These are phyloP conservation scores for Brachionus plicatilis DNA, from an alignment of 1,140 invertebrate genomes.

Conservation along the genomic window DNA sequence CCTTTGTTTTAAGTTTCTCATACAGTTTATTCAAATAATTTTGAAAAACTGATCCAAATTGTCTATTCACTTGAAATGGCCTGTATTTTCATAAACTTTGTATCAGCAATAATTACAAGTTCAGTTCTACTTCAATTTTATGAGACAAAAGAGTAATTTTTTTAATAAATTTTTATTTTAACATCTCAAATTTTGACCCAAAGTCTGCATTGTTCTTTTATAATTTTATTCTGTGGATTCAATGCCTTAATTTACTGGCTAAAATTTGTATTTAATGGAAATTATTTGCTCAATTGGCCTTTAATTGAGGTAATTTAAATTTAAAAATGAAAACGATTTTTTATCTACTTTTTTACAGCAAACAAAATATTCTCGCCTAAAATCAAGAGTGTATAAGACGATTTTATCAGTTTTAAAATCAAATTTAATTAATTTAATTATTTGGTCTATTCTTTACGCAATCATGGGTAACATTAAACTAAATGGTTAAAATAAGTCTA, in stretches of 20 bases:
- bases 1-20: background rate
- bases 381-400: background rate
- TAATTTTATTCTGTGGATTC: background rate
- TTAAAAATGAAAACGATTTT: background rate
- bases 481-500: background rate
- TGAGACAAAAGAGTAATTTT: background rate
- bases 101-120: background rate
- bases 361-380: background rate
- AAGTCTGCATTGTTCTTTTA: background rate
- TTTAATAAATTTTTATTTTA: background rate
- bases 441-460: background rate
- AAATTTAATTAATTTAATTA: background rate
- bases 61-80: constrained; percentile 12
- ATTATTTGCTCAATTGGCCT: constrained; percentile 3
- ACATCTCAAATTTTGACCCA: background rate
- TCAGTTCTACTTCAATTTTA: background rate
- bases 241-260: background rate
- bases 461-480: background rate
- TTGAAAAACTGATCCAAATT: constrained; percentile 11
- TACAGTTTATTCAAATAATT: constrained; percentile 10
- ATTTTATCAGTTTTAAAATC: background rate
- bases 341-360: background rate
- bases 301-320: background rate
- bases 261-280: constrained; percentile 22
- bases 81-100: background rate